Conservation (phyloP, 23 tunicate species). For the Botrylloides violaceus region DNA sequence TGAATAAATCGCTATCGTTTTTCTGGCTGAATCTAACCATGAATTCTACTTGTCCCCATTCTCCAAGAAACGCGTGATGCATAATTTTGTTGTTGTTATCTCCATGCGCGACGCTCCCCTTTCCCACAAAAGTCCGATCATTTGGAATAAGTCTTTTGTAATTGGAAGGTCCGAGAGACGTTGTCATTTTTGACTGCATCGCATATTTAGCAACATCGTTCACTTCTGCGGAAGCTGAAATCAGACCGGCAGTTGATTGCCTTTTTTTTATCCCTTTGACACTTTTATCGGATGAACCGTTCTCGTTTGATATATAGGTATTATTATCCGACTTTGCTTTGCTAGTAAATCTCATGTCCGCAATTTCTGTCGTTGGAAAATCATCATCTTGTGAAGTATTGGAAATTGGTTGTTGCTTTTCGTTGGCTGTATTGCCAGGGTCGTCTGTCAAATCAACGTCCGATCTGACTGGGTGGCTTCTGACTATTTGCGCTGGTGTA, state of each 20-base stretch:
- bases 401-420: background rate
- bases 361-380: no score
- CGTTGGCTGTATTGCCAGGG: background rate
- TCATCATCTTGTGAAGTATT: background rate
- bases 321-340: background rate
- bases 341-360: background rate
- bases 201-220: background rate
- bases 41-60: constrained; percentile 72
- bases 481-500: no score
- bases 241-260: background rate
- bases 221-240: background rate
- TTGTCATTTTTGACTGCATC: background rate
- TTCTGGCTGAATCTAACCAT: constrained; percentile 42
- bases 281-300: background rate
- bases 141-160: background rate
- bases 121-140: background rate
- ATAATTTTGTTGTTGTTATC: constrained; percentile 8
- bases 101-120: background rate
- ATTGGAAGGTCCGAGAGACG: background rate
- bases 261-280: background rate
- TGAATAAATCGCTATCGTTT: constrained; percentile 41
- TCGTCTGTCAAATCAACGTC: background rate
- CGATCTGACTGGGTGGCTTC: background rate
- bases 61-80: constrained; percentile 34
- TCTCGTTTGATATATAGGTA: background rate